A percentile compares a stretch with the other conserved stretches of the same genome.
Conservation (phyloP, 1,140 invertebrate species). For the Hermetia illucens region DNA sequence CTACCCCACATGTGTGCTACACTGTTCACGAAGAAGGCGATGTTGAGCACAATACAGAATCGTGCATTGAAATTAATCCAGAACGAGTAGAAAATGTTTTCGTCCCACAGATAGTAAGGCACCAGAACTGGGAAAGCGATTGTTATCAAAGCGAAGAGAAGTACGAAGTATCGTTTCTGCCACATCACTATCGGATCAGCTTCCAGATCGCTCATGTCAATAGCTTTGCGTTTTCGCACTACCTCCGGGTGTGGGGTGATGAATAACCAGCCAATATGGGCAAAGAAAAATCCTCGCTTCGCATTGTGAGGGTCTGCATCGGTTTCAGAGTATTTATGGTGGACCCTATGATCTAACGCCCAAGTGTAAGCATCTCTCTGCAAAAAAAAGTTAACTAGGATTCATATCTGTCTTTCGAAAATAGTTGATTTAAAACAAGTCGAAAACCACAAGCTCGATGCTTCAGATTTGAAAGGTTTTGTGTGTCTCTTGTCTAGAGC, state of each 20-base stretch:
- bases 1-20: slow-evolving; percentile 82
- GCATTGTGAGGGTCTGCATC: slow-evolving; percentile 73
- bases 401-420: too few relatives aligned
- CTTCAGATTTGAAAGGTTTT: too few relatives aligned
- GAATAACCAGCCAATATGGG: slow-evolving; percentile 69
- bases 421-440: too few relatives aligned
- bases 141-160: slow-evolving; percentile 59
- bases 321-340: slow-evolving; percentile 72
- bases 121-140: slow-evolving; percentile 64
- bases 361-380: slow-evolving; percentile 60
- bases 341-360: slow-evolving; percentile 67
- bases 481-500: too few relatives aligned
- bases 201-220: slow-evolving; percentile 72
- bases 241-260: slow-evolving; percentile 65
- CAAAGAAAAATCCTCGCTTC: slow-evolving; percentile 64
- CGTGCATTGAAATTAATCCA: slow-evolving; percentile 71
- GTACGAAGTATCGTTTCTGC: slow-evolving; percentile 65
- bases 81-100: slow-evolving; percentile 62
- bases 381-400: slow-evolving; percentile 2
- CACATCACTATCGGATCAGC: slow-evolving; percentile 73
- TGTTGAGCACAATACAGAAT: slow-evolving; percentile 72
- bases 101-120: slow-evolving; percentile 73
- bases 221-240: slow-evolving; percentile 53
- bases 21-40: slow-evolving; percentile 88
- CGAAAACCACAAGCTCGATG: too few relatives aligned